Evolutionary conservation across 2,797 vertebrate species (phyloP).

Genomic region (Pseudochaenichthys georgianus): DNA sequence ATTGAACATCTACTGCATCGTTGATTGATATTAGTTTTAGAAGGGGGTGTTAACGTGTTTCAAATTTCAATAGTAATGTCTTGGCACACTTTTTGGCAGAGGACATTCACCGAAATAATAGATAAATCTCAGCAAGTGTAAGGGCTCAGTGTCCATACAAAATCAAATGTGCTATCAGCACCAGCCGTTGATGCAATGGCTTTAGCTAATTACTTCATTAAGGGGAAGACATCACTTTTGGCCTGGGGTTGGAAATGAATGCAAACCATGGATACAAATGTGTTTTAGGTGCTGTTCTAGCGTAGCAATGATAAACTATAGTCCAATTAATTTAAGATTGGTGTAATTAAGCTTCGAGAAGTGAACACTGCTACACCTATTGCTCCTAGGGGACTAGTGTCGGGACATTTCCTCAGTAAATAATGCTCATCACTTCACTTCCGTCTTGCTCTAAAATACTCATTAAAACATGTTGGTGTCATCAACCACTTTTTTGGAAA

Average conservation of each 20-base stretch:
- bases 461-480: slow-evolving; percentile 57
- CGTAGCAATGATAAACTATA: slow-evolving; percentile 70
- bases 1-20: slow-evolving; percentile 24
- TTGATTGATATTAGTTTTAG: slow-evolving; percentile 31
- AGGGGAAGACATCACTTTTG: slow-evolving; percentile 74
- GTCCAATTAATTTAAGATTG: slow-evolving; percentile 75
- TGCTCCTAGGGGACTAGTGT: slow-evolving; percentile 55
- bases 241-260: slow-evolving; percentile 70
- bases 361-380: slow-evolving; percentile 36
- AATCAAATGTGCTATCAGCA: slow-evolving; percentile 69
- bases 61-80: slow-evolving; percentile 47
- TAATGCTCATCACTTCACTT: slow-evolving; percentile 45
- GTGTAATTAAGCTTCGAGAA: slow-evolving; percentile 72
- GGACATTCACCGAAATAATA: slow-evolving; percentile 49
- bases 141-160: slow-evolving; percentile 63
- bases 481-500: slow-evolving; percentile 49
- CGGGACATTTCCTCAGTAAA: slow-evolving; percentile 59
- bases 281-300: slow-evolving; percentile 73
- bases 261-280: slow-evolving; percentile 62
- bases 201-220: slow-evolving; percentile 83
- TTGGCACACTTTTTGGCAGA: slow-evolving; percentile 51
- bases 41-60: slow-evolving; percentile 40
- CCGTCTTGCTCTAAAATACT: slow-evolving; percentile 52
- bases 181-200: slow-evolving; percentile 61
- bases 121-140: slow-evolving; percentile 37